Percentiles rank a stretch among this genome's conserved stretches.
Conservation (phyloP, 2,888 invertebrate genomes). For the Parnassius mnemosyne region DNA sequence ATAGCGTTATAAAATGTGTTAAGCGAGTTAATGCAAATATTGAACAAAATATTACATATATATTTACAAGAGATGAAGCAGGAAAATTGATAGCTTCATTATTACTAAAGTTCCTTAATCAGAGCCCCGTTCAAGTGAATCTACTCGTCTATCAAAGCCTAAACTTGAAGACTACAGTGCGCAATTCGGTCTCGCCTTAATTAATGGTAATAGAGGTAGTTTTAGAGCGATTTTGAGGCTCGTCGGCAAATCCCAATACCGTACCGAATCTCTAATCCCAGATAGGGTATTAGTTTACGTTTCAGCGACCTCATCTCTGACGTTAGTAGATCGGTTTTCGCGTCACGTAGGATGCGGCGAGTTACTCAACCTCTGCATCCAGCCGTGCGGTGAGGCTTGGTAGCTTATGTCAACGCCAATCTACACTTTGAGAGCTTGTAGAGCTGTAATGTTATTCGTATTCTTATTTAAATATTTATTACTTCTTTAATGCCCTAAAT, state of each 20-base stretch:
- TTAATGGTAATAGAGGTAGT: conserved; percentile 24
- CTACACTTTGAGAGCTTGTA: conserved; percentile 1
- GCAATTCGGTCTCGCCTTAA: conserved; percentile 7
- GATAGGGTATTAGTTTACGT: conserved; percentile 25
- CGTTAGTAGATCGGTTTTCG: conserved; percentile 33
- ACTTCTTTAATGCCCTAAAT: too few relatives aligned
- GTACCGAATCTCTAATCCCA: conserved; percentile 17
- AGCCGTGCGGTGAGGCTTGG: conserved; percentile 23
- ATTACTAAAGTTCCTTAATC: conserved; percentile 20
- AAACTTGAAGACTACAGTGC: not conserved
- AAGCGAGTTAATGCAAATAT: conserved; percentile 2
- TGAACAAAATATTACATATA: not conserved
- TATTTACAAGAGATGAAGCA: conserved; percentile 10
- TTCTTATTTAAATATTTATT: too few relatives aligned
- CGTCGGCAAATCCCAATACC: conserved; percentile 16
- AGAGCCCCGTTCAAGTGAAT: conserved; percentile 12
- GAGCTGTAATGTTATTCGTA: not conserved
- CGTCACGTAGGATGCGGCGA: conserved; percentile 38
- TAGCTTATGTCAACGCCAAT: conserved; percentile 2
- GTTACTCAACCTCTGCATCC: conserved; percentile 29
- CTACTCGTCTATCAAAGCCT: conserved; percentile 1
- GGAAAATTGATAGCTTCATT: conserved; percentile 18
- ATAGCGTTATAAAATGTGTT: not conserved
- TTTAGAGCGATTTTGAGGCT: conserved; percentile 11
- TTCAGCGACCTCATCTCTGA: conserved; percentile 30